A percentile compares a stretch with the other conserved stretches of the same genome.
These are phyloP conservation scores for Hydroisotoma schaefferi DNA, from an alignment of 2,888 invertebrate species.

Conservation along the genomic window DNA sequence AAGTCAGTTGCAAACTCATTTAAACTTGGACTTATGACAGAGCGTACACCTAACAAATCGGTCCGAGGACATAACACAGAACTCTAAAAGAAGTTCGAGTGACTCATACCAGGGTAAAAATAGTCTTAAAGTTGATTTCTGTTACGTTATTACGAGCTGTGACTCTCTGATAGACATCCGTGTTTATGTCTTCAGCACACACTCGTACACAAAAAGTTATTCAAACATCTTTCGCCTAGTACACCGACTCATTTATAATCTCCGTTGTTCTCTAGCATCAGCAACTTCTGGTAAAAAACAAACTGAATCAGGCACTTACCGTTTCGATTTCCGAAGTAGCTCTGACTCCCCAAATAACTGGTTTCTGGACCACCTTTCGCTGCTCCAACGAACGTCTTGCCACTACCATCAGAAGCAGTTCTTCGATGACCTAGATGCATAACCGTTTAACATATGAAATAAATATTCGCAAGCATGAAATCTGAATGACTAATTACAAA, in stretches of 20 bases:
- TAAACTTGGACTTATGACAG: not conserved
- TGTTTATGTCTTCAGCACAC: not conserved
- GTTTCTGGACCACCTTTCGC: constrained; percentile 4
- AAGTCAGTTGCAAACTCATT: too few species aligned
- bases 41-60: too few species aligned
- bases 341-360: not conserved
- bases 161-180: constrained; percentile 7
- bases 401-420: constrained; percentile 41
- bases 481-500: too few species aligned
- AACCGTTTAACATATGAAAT: too few species aligned
- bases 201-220: not conserved
- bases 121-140: not conserved
- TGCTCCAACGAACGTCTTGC: constrained; percentile 13
- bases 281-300: too few species aligned
- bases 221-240: too few species aligned
- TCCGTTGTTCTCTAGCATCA: not conserved
- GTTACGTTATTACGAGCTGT: constrained; percentile 2
- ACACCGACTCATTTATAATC: not conserved
- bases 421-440: constrained; percentile 41
- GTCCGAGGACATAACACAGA: not conserved
- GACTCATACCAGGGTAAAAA: constrained; percentile 5
- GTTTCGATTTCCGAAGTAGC: constrained; percentile 1
- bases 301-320: not conserved
- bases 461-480: too few species aligned
- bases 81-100: not conserved